These are phyloP conservation scores for Procapra przewalskii DNA, from an alignment of 2,113 vertebrate genomes.

Conservation along the genomic window DNA sequence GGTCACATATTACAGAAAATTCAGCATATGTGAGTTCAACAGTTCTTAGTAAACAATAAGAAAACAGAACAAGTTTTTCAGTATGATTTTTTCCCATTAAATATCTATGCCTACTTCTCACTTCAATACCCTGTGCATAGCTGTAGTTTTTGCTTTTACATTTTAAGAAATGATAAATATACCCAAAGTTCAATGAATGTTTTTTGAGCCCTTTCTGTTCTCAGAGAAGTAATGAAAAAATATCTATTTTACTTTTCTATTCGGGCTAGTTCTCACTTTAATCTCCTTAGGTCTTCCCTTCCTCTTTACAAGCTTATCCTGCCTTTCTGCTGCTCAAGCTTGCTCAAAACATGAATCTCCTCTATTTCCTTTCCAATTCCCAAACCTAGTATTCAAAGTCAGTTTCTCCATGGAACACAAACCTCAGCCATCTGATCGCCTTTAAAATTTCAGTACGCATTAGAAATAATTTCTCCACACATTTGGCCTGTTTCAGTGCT, in stretches of 20 bases:
- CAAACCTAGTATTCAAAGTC: neutral
- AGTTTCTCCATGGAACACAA: conserved; percentile 58
- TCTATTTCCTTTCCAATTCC: neutral
- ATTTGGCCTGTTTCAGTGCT: conserved; percentile 43
- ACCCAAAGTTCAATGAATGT: neutral
- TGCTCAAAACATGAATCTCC: neutral
- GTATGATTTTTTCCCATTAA: neutral
- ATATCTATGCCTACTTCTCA: neutral
- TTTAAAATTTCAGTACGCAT: conserved; percentile 54
- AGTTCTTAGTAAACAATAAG: neutral
- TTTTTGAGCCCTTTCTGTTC: neutral
- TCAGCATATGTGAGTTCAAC: neutral
- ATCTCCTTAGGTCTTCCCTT: neutral
- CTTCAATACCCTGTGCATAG: neutral
- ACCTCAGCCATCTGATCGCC: conserved; percentile 22
- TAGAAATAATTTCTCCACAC: conserved; percentile 60
- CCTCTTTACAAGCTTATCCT: neutral
- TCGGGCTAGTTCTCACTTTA: neutral
- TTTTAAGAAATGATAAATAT: conserved; percentile 14
- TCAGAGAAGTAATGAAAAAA: neutral
- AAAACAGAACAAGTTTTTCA: neutral
- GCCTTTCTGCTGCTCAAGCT: neutral
- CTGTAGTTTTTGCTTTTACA: neutral
- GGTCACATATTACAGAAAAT: neutral
- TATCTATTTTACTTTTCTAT: neutral